Evolutionary conservation across 2,888 invertebrate species (phyloP), one percentile per base, ranked within the genome.

Genomic region (Geotrupes spiniger): DNA sequence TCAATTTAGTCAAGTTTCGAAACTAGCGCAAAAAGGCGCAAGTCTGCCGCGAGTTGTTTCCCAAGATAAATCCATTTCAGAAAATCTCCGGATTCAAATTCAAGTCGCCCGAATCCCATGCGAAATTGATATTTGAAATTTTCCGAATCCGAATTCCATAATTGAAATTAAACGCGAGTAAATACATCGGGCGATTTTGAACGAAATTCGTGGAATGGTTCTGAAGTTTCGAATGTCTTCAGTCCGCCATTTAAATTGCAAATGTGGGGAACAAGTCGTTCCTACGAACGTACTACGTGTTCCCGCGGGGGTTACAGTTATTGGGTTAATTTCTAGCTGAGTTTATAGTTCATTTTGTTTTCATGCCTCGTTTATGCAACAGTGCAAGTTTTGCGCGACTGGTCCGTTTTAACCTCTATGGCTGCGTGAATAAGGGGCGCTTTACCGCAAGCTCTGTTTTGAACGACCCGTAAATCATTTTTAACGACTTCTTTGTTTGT

Each of bases 391-490:
- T 31, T 28, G 16, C 31, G 26, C 41, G 16, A 21, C 12, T 38
- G 31, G 31, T n/a, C 15, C 40, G 42, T 47, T 53, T 38, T 45
- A 25, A 8, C 14, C 42, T 38, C 46, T 41, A 42, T 21, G 42
- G 8, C 12, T 26, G 10, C 21, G 36, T 27, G 33, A 15, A 33
- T 33, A 36, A 47, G 17, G 40, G 42, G 38, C 33, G 25, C 37
- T 25, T 26, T 26, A 33, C 39, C 25, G 45, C 40, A 44, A 31
- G 36, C 27, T 37, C 47, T 39, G 41, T 48, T 42, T 29, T 27
- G 42, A 53, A 53, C 42, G 41, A 51, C 45, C 51, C 51, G 51
- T 51, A 53, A 53, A 53, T 53, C 51, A 53, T 53, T 53, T 36
- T 44, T 44, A 44, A 44, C 44, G 44, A 37, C 26, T 15, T 26